Percentiles rank a stretch among this genome's conserved stretches.
Evolutionary conservation across 2,888 invertebrate species (phyloP).

Genomic region (Panzeria rudis): DNA sequence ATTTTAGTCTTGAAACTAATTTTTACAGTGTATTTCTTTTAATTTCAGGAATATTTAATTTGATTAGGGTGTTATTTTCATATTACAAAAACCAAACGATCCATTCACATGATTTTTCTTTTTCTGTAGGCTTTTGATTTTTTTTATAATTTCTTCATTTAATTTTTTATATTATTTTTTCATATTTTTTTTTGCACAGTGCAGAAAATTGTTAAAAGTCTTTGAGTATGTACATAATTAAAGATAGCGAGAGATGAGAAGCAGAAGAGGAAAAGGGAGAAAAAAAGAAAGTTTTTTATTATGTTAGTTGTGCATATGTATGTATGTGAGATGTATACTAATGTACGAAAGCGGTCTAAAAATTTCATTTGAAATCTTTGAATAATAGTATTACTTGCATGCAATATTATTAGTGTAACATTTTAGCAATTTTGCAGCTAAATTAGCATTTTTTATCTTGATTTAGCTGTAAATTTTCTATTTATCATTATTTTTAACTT

Average conservation of each 20-base stretch:
- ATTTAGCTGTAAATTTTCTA: too few relatives aligned
- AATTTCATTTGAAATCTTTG: background rate
- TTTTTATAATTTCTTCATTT: conserved; percentile 39
- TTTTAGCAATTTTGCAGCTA: too few relatives aligned
- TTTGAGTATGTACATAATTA: conserved; percentile 5
- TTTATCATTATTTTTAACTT: too few relatives aligned
- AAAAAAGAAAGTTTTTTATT: conserved; percentile 66
- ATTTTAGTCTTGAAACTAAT: background rate
- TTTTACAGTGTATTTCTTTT: conserved; percentile 2
- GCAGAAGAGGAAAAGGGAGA: conserved; percentile 33
- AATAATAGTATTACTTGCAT: too few relatives aligned
- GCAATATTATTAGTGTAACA: too few relatives aligned
- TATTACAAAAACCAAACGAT: conserved; percentile 32
- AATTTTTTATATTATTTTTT: conserved; percentile 21
- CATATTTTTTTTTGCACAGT: conserved; percentile 46
- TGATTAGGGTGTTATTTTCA: conserved; percentile 22
- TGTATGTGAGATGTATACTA: background rate
- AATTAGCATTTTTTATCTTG: too few relatives aligned
- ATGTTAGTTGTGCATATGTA: conserved; percentile 8
- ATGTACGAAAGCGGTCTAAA: background rate
- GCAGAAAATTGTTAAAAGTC: conserved; percentile 21
- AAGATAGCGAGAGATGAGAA: conserved; percentile 5
- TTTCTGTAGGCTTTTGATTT: background rate
- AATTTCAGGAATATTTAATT: conserved; percentile 12
- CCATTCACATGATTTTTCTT: conserved; percentile 44